Base-by-base conservation (phyloP, 2,113 vertebrate genomes). In the Clarias magur region DNA sequence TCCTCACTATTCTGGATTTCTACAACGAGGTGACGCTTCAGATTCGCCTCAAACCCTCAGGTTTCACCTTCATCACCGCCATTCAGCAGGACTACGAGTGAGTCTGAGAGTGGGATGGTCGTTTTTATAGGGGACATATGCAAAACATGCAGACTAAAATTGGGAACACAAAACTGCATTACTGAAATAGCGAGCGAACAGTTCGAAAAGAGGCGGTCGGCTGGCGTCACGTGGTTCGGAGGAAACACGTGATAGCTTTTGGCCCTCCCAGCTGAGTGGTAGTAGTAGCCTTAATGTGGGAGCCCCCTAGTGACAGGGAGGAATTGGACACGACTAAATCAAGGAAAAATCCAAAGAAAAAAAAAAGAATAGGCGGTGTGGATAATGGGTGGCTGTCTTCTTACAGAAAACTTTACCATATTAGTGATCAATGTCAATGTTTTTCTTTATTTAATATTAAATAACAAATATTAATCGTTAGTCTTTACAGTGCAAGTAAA, bases 21-120 rank as follows among this genome's bases (percentile, higher is more conserved):
- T 90, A 90, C 13, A 93, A 94, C 85, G 91, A 93, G 0, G 85
- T 97, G 91, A 91, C 95, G 42, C 95, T 97, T 84, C 96, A 97
- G 94, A 94, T 97, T 87, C 94, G 95, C 68, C 85, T 97, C 3
- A 92, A 81, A 73, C 93, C 93, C 3, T 63, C 91, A 0, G 90
- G 88, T 42, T 87, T 96, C 85, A 90, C 93, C 85, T 95, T 96
- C n/a, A 88, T 95, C 91, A 94, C 94, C 53, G 95, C 94, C 0
- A 94, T 94, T 73, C 93, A 94, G 72, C 92, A 93, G 0, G 93
- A 95, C 86, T 96, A 96, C 0, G 96, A 96, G 96, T 96, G 91
- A 94, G 95, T 93, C 17, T 3, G 4, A 9, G n/a, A 56, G 9
- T 57, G 62, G 7, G 6, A 12, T 11, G 30, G 2, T 21, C 54